phyloP scores from a whole-genome alignment of 2,888 invertebrate genomes.

The Rhingia campestris region DNA sequence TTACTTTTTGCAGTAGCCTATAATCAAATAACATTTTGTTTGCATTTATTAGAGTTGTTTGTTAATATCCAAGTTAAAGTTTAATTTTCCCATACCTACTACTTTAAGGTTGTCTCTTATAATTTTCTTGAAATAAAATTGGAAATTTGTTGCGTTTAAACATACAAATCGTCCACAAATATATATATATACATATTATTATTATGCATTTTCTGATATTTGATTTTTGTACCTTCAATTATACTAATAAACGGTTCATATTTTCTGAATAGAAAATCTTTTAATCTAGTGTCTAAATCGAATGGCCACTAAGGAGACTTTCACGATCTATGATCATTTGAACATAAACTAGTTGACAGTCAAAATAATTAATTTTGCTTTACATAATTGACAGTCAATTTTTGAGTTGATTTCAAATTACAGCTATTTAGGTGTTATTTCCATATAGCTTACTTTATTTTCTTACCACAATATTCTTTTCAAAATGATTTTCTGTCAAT shows the following conservation, averaged over 20 bases:
- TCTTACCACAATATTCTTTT: neutral
- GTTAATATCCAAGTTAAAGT: conserved; percentile 10
- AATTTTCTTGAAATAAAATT: conserved; percentile 36
- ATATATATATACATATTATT: conserved; percentile 10
- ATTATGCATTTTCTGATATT: conserved; percentile 62
- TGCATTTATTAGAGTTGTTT: neutral
- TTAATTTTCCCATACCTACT: conserved; percentile 2
- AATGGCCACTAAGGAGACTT: neutral
- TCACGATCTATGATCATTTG: neutral
- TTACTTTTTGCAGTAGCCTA: neutral
- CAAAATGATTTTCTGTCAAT: neutral
- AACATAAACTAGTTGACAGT: too few relatives aligned
- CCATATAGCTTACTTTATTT: too few relatives aligned
- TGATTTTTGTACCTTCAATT: conserved; percentile 59
- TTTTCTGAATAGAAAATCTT: conserved; percentile 50
- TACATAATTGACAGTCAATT: too few relatives aligned
- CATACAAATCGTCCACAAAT: conserved; percentile 56
- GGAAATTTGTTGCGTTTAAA: conserved; percentile 35
- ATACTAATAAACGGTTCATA: conserved; percentile 56
- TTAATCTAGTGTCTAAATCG: neutral
- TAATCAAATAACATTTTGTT: too few relatives aligned
- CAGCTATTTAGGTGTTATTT: too few relatives aligned
- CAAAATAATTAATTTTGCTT: too few relatives aligned
- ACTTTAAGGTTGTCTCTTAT: conserved; percentile 42
- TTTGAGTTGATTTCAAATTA: too few relatives aligned